Percentiles rank a stretch among this genome's conserved stretches.
Evolutionary conservation across 1,140 invertebrate genomes (phyloP).

Genomic region (Zaprionus ghesquierei): DNA sequence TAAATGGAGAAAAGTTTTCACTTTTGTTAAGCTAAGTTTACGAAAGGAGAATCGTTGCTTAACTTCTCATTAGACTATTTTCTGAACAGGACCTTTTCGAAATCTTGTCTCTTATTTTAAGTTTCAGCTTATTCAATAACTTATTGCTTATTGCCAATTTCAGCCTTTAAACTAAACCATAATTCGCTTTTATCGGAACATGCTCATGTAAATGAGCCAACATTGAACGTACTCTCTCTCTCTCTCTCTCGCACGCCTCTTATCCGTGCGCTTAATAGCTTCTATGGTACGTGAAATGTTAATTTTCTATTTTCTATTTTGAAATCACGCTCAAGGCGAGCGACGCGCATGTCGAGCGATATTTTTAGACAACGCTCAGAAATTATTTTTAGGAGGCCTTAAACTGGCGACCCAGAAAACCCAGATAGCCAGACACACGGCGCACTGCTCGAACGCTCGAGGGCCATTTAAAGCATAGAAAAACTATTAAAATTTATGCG

Average conservation of each 20-base stretch:
- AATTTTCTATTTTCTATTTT: slow-evolving; percentile 72
- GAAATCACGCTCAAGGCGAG: slow-evolving; percentile 62
- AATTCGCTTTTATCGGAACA: not conserved
- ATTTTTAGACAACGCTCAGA: slow-evolving; percentile 50
- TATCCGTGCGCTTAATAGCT: slow-evolving; percentile 11
- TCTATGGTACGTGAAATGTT: slow-evolving; percentile 61
- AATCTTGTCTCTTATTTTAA: no score
- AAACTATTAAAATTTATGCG: slow-evolving; percentile 78
- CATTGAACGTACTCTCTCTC: not conserved
- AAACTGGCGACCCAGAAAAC: slow-evolving; percentile 18
- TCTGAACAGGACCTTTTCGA: no score
- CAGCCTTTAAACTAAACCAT: not conserved
- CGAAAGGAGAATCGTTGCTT: not conserved
- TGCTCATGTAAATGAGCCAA: not conserved
- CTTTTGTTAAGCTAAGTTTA: not conserved
- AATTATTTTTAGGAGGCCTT: slow-evolving; percentile 20
- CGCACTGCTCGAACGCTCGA: slow-evolving; percentile 22
- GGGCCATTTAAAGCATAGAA: slow-evolving; percentile 62
- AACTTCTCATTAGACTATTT: no score
- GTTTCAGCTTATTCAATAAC: not conserved
- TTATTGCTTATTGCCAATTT: no score
- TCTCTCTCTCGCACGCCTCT: no score
- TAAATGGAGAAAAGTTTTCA: not conserved
- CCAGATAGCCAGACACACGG: slow-evolving; percentile 9
- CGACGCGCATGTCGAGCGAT: slow-evolving; percentile 38